Percentiles rank a stretch among this genome's conserved stretches.
phyloP scores from a whole-genome alignment of 2,888 invertebrate genomes.

The Athalia circularis region DNA sequence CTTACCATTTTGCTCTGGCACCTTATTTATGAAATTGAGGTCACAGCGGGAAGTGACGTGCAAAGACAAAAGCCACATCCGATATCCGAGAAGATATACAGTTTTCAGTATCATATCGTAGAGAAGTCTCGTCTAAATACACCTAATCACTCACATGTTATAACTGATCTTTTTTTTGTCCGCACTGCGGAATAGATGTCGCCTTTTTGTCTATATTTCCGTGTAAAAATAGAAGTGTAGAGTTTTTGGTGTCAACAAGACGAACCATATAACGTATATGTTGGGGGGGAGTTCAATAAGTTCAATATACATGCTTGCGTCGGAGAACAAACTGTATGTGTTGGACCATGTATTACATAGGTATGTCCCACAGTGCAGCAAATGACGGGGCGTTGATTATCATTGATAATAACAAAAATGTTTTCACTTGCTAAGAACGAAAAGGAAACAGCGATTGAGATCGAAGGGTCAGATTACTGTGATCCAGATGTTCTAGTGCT shows the following conservation, averaged over 20 bases:
- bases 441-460: background rate
- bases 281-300: no score
- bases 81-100: background rate
- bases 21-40: background rate
- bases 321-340: no score
- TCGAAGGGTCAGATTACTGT: conserved; percentile 25
- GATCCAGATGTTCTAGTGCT: background rate
- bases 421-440: conserved; percentile 12
- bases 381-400: background rate
- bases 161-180: no score
- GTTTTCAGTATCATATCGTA: background rate
- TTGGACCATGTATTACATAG: no score
- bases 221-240: no score
- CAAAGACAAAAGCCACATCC: background rate
- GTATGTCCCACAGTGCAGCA: background rate
- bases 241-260: no score
- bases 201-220: no score
- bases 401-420: conserved; percentile 15
- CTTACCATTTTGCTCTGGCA: background rate
- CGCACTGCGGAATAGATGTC: no score
- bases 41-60: background rate
- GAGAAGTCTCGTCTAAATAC: no score
- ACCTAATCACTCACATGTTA: no score
- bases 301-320: no score
- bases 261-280: no score